Conservation (phyloP, 2,113 vertebrate genomes). For the Cephalopholis sonnerati region DNA sequence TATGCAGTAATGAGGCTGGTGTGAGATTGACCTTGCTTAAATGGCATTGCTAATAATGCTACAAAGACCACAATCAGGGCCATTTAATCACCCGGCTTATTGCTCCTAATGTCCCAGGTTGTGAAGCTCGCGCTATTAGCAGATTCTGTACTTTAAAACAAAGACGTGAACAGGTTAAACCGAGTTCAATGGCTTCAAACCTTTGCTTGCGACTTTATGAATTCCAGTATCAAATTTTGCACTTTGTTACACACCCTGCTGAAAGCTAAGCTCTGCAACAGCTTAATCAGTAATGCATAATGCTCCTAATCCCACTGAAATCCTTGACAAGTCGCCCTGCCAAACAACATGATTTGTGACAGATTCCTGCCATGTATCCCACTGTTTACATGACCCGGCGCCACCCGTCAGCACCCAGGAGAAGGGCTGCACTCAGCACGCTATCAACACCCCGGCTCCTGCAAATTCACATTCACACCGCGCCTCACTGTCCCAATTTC, state of each 20-base stretch:
- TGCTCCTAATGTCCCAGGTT: conserved; percentile 44
- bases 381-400: conserved; percentile 30
- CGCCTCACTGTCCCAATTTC: background rate
- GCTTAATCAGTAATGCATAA: conserved; percentile 49
- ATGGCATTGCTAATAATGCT: conserved; percentile 77
- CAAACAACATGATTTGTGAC: conserved; percentile 50
- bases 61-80: conserved; percentile 60
- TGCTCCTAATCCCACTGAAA: conserved; percentile 42
- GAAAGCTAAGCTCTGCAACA: conserved; percentile 30
- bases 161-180: conserved; percentile 34
- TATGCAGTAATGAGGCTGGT: conserved; percentile 68
- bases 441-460: conserved; percentile 8
- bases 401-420: background rate
- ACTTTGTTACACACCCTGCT: conserved; percentile 13
- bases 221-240: background rate
- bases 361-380: conserved; percentile 33
- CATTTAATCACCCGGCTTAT: conserved; percentile 72
- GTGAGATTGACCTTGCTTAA: conserved; percentile 79
- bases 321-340: conserved; percentile 37
- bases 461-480: conserved; percentile 28
- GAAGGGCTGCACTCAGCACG: background rate
- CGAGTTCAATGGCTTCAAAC: conserved; percentile 7
- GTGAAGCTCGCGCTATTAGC: conserved; percentile 22
- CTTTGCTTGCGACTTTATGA: conserved; percentile 14
- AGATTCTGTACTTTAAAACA: conserved; percentile 49